Percentiles rank a stretch among this genome's conserved stretches.
Conservation (phyloP, 2,888 invertebrate genomes). For the Brachylomia viminalis region DNA sequence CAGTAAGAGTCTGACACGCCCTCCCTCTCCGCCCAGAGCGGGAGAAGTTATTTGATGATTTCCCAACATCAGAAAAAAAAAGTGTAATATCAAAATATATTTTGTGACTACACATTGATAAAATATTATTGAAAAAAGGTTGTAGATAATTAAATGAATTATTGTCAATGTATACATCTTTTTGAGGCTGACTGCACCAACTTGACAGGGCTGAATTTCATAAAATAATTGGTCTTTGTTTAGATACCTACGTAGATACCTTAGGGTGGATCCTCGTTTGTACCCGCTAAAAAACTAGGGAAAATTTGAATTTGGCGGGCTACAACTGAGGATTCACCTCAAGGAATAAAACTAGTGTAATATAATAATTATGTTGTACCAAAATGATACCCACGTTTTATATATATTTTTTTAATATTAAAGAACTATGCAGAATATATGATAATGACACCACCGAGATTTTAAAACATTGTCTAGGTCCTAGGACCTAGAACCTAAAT, state of each 20-base stretch:
- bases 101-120: not conserved
- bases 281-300: too few relatives aligned
- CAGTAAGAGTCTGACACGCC: too few relatives aligned
- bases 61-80: too few relatives aligned
- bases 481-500: too few relatives aligned
- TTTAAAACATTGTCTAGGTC: too few relatives aligned
- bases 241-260: not conserved
- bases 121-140: not conserved
- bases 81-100: too few relatives aligned
- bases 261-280: too few relatives aligned
- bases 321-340: too few relatives aligned
- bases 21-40: too few relatives aligned
- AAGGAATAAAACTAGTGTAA: not conserved
- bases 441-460: not conserved
- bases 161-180: not conserved
- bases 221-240: slow-evolving; percentile 22
- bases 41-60: too few relatives aligned
- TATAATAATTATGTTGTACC: too few relatives aligned
- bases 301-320: too few relatives aligned
- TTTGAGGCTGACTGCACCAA: not conserved
- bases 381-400: not conserved
- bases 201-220: slow-evolving; percentile 1
- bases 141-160: not conserved
- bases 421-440: not conserved
- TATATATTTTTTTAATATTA: not conserved